These are phyloP conservation scores for Protodeltote pygarga DNA, from an alignment of 2,888 invertebrate genomes.

Conservation along the genomic window DNA sequence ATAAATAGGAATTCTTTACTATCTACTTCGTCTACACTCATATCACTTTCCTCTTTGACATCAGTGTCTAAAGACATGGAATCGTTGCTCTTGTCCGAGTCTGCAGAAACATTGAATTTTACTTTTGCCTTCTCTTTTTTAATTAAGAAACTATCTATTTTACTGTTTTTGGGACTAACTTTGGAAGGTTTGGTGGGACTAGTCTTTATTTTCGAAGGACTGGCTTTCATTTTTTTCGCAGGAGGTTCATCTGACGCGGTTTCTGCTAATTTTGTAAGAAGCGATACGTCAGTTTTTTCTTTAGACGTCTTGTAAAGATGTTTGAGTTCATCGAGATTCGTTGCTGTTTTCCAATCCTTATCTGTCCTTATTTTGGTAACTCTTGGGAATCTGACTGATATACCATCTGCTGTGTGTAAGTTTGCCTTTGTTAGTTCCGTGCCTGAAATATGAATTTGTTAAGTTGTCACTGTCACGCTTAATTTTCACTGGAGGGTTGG, in stretches of 20 bases:
- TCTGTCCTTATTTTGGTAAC: slow-evolving; percentile 94
- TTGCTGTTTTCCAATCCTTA: slow-evolving; percentile 94
- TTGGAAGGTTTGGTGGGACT: slow-evolving; percentile 51
- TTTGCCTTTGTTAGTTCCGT: slow-evolving; percentile 93
- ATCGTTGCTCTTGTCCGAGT: slow-evolving; percentile 6
- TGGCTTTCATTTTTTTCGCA: slow-evolving; percentile 65
- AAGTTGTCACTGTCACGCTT: slow-evolving; percentile 10
- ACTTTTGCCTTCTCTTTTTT: slow-evolving; percentile 32
- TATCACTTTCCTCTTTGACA: slow-evolving; percentile 21
- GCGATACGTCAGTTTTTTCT: slow-evolving; percentile 87
- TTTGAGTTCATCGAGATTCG: slow-evolving; percentile 91
- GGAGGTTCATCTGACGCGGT: slow-evolving; percentile 60
- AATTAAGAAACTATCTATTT: slow-evolving; percentile 29
- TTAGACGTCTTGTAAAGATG: slow-evolving; percentile 90
- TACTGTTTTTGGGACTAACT: slow-evolving; percentile 29
- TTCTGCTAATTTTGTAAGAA: slow-evolving; percentile 81
- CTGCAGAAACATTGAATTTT: slow-evolving; percentile 8
- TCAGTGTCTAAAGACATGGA: background rate
- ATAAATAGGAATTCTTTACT: slow-evolving; percentile 41
- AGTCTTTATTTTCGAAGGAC: slow-evolving; percentile 55
- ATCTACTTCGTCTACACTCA: slow-evolving; percentile 38
- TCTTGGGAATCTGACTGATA: slow-evolving; percentile 97
- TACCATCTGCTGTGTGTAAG: slow-evolving; percentile 96
- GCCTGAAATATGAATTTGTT: slow-evolving; percentile 67
- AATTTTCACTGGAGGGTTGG: no score